Percentiles rank a stretch among this genome's conserved stretches.
Evolutionary conservation across 2,113 vertebrate genomes (phyloP).

Genomic region (Pygoscelis adeliae): DNA sequence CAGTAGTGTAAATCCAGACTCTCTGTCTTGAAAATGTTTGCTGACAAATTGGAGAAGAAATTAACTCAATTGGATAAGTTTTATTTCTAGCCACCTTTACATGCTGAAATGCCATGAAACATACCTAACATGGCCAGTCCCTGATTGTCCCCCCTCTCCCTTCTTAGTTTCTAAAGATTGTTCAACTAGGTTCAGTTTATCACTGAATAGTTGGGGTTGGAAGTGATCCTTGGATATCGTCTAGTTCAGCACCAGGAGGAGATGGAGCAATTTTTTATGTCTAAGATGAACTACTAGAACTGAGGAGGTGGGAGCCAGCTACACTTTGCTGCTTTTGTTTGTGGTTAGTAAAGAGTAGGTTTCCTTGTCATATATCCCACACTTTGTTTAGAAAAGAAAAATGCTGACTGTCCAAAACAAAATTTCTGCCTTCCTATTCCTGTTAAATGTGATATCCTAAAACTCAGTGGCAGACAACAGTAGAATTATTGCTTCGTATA

Average conservation of each 20-base stretch:
- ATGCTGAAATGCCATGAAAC: background rate
- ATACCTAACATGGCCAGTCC: background rate
- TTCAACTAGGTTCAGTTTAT: background rate
- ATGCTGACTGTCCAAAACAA: background rate
- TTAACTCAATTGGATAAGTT: background rate
- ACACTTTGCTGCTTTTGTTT: background rate
- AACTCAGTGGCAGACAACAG: background rate
- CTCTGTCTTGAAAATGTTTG: background rate
- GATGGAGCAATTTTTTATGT: background rate
- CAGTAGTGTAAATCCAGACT: background rate
- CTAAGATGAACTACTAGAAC: background rate
- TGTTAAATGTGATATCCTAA: background rate
- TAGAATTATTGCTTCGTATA: background rate
- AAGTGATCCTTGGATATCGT: background rate
- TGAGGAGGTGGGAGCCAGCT: background rate
- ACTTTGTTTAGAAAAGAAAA: background rate
- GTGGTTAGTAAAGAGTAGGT: background rate
- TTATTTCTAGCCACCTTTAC: background rate
- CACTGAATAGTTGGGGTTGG: background rate
- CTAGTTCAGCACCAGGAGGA: background rate
- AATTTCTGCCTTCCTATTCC: background rate
- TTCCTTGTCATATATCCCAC: background rate
- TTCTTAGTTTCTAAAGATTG: background rate
- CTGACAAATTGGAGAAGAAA: background rate
- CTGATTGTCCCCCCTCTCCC: rapidly evolving